Base-by-base conservation (phyloP, 2,113 vertebrate genomes). In the Ctenodactylus gundi region DNA sequence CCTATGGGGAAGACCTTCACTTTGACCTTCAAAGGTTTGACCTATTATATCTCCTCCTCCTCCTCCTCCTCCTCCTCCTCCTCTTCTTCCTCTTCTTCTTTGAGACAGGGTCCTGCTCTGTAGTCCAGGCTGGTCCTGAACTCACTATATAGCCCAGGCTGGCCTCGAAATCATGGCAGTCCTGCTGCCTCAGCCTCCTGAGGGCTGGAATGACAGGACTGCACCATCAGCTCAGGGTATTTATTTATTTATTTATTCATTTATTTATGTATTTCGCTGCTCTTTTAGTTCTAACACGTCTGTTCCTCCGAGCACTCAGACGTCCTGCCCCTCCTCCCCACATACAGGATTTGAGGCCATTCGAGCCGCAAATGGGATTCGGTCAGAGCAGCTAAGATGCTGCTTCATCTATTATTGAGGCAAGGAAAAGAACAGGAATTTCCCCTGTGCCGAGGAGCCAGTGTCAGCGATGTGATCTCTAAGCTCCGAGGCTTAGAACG, bases 331-430 rank as follows among this genome's bases (percentile, higher is more conserved):
- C 34, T 41, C 20, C 67, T 76, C 53, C 53, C 3, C 58, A 39
- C 8, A 58, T 18, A 70, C n/a, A 67, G 6, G 4, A 60, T 77
- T 73, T 41, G 55, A 90, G 53, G 34, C 65, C 58, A 86, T 36
- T 57, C 20, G 70, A 91, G 49, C 6, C 39, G 13, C 25, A 53
- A 64, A 20, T 36, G 20, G 46, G 68, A 80, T 77, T 86, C 25
- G 34, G 68, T 31, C 76, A 49, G 20, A 62, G 60, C 36, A 31
- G 60, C 53, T 67, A n/a, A 12, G 73, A 90, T 70, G 44, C 49
- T 76, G 76, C 29, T 31, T 95, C 86, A 95, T 97, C 58, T 93
- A 96, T 96, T 96, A 96, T 96, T 97, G 85, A 96, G 64, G 34
- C 68, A 53, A 67, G 49, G 95, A 90, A 70, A 86, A 73, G 87